These are phyloP conservation scores for Anthoscopus minutus DNA, from an alignment of 2,113 vertebrate genomes.

Conservation along the genomic window DNA sequence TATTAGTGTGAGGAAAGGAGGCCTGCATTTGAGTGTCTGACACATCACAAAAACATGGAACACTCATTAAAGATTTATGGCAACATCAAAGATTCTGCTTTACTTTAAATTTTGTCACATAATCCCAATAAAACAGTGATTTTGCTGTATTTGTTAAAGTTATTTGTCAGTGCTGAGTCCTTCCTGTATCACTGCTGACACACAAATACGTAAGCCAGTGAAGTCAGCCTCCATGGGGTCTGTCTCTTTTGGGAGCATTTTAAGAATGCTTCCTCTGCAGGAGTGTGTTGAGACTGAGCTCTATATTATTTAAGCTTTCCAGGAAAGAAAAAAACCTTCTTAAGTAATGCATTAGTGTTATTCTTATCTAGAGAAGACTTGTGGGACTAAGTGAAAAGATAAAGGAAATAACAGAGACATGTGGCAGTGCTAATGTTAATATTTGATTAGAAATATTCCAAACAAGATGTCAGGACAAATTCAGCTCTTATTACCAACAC, in stretches of 20 bases:
- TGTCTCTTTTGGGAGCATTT: background rate
- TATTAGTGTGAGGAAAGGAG: background rate
- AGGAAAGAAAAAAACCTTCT: background rate
- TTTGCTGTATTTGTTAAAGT: background rate
- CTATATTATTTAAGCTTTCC: slow-evolving; percentile 37
- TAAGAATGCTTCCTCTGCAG: background rate
- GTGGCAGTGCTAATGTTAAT: slow-evolving; percentile 43
- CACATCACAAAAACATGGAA: background rate
- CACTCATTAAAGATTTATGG: slow-evolving; percentile 53
- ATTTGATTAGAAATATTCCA: slow-evolving; percentile 63
- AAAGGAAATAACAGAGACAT: slow-evolving; percentile 40
- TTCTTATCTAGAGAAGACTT: slow-evolving; percentile 21
- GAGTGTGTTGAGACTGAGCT: background rate
- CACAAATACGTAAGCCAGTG: background rate
- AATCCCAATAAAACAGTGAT: slow-evolving; percentile 44
- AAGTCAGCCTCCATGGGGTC: background rate
- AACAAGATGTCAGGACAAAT: slow-evolving; percentile 57
- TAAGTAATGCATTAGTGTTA: slow-evolving; percentile 37
- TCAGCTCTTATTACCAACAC: slow-evolving; percentile 20
- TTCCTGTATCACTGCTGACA: background rate
- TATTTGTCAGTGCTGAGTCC: slow-evolving; percentile 29
- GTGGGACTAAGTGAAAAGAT: slow-evolving; percentile 33
- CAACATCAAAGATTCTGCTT: slow-evolving; percentile 43
- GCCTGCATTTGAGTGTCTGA: background rate
- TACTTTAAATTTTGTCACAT: slow-evolving; percentile 51